Conservation (phyloP, 2,888 invertebrate species). For the Pristionchus japonicus region DNA sequence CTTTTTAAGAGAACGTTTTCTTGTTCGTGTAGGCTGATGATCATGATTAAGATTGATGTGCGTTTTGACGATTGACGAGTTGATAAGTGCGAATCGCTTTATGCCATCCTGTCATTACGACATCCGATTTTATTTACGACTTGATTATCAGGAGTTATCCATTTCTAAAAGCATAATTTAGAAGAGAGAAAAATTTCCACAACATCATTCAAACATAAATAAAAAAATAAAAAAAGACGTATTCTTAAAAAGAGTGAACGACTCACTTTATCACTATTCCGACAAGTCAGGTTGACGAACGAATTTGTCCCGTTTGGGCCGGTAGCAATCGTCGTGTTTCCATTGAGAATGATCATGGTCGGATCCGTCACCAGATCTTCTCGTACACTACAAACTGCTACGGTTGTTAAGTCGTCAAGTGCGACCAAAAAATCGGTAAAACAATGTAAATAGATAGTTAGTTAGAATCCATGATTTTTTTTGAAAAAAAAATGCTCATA, state of each 20-base stretch:
- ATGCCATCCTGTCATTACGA: background rate
- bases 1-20: too few species aligned
- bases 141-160: background rate
- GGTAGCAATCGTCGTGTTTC: conserved; percentile 13
- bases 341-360: conserved; percentile 43
- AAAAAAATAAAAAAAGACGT: background rate
- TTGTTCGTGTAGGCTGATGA: too few species aligned
- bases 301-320: conserved; percentile 43
- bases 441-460: too few species aligned
- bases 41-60: too few species aligned
- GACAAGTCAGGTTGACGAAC: conserved; percentile 1
- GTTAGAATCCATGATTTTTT: too few species aligned
- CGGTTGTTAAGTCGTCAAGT: too few species aligned
- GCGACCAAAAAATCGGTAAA: too few species aligned
- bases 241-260: background rate
- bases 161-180: background rate
- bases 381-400: conserved; percentile 45
- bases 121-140: conserved; percentile 14
- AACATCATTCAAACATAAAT: background rate
- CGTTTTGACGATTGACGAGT: too few species aligned
- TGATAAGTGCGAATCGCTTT: background rate
- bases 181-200: background rate
- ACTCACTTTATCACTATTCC: background rate
- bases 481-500: too few species aligned
- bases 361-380: conserved; percentile 45